Conservation (phyloP, 2,797 vertebrate genomes). For the Protosalanx chinensis region DNA sequence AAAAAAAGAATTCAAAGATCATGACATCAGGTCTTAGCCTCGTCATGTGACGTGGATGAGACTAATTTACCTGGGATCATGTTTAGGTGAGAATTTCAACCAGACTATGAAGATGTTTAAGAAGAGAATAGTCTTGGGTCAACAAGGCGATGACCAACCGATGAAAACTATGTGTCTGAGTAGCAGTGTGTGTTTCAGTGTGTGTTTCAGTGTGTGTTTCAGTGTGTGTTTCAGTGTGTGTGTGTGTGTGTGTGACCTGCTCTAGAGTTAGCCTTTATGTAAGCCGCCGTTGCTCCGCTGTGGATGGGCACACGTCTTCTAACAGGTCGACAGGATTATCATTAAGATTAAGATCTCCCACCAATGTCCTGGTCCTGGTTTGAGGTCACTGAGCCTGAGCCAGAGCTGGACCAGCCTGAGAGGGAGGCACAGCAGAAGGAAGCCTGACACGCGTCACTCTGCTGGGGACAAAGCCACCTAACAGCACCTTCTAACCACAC, state of each 20-base stretch:
- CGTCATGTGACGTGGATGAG: no score
- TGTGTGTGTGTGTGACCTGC: slow-evolving; percentile 12
- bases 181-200: not conserved
- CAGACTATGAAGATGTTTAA: no score
- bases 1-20: no score
- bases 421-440: not conserved
- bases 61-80: no score
- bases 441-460: not conserved
- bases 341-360: slow-evolving; percentile 70
- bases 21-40: no score
- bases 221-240: not conserved
- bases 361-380: slow-evolving; percentile 46
- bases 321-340: slow-evolving; percentile 62
- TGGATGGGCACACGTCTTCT: slow-evolving; percentile 65
- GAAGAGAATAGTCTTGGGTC: no score
- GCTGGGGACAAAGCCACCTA: not conserved
- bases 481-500: no score
- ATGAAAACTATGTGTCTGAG: no score
- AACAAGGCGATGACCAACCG: no score
- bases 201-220: not conserved
- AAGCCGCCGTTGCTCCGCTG: slow-evolving; percentile 48
- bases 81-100: no score
- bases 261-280: slow-evolving; percentile 55
- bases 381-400: slow-evolving; percentile 39
- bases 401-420: not conserved